Conservation (phyloP, 1,140 invertebrate genomes). For the Diploscapter pachys region DNA sequence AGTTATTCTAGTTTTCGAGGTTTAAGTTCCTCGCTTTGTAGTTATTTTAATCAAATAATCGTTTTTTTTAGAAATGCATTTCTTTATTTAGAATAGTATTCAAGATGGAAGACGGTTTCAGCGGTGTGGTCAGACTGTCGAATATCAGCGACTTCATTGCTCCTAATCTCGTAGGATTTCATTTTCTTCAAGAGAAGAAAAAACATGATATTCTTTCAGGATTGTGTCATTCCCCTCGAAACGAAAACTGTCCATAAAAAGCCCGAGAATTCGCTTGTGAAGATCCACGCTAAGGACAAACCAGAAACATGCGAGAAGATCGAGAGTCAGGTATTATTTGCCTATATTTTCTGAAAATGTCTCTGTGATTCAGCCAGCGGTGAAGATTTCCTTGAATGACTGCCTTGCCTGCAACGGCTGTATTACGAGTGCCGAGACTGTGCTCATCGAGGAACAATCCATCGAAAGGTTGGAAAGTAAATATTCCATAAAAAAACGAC, state of each 20-base stretch:
- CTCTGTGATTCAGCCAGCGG: slow-evolving; percentile 71
- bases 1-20: neutral
- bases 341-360: no score
- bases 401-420: slow-evolving; percentile 97
- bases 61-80: no score
- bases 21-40: neutral
- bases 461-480: slow-evolving; percentile 63
- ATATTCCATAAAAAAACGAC: neutral
- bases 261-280: neutral
- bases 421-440: slow-evolving; percentile 95
- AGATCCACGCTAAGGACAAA: no score
- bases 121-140: slow-evolving; percentile 85
- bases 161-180: slow-evolving; percentile 79
- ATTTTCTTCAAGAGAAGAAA: neutral
- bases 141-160: slow-evolving; percentile 97
- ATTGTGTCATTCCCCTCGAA: slow-evolving; percentile 39
- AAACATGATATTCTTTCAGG: slow-evolving; percentile 27
- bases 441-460: slow-evolving; percentile 89
- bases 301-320: no score
- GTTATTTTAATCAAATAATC: slow-evolving; percentile 8
- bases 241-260: slow-evolving; percentile 13
- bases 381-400: slow-evolving; percentile 84
- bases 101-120: slow-evolving; percentile 69
- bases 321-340: no score
- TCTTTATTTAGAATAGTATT: slow-evolving; percentile 11